phyloP scores from a whole-genome alignment of 2,113 vertebrate genomes.

The Heptranchias perlo region DNA sequence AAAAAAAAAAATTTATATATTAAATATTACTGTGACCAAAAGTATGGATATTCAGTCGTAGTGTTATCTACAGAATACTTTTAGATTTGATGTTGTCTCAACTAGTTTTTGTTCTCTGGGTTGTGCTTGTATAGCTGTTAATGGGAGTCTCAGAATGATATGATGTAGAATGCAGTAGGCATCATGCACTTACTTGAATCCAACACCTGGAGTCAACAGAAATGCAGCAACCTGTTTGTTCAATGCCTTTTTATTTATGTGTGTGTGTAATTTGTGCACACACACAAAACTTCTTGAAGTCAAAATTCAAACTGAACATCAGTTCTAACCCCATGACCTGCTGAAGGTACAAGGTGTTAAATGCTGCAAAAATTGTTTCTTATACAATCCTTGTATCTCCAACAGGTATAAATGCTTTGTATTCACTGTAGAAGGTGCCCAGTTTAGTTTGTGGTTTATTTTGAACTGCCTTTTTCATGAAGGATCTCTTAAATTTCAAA shows the following conservation, averaged over 20 bases:
- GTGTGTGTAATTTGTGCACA: not conserved
- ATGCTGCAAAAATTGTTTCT: not conserved
- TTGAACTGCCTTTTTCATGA: not conserved
- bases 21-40: conserved; percentile 16
- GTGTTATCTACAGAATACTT: not conserved
- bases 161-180: not conserved
- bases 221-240: not conserved
- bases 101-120: conserved; percentile 8
- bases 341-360: not conserved
- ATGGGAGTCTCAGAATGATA: not conserved
- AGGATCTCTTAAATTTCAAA: not conserved
- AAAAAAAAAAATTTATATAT: not conserved
- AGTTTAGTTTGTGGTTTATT: conserved; percentile 14
- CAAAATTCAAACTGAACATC: not conserved
- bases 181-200: not conserved
- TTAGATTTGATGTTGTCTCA: not conserved
- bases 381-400: not conserved
- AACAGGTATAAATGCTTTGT: not conserved
- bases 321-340: not conserved
- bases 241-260: not conserved
- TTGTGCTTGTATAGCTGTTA: conserved; percentile 4
- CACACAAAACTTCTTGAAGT: not conserved
- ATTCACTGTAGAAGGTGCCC: not conserved
- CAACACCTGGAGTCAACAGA: not conserved
- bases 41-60: not conserved